A percentile compares a stretch with the other conserved stretches of the same genome.
Evolutionary conservation across 1,140 invertebrate species (phyloP).

Genomic region (Solen grandis): DNA sequence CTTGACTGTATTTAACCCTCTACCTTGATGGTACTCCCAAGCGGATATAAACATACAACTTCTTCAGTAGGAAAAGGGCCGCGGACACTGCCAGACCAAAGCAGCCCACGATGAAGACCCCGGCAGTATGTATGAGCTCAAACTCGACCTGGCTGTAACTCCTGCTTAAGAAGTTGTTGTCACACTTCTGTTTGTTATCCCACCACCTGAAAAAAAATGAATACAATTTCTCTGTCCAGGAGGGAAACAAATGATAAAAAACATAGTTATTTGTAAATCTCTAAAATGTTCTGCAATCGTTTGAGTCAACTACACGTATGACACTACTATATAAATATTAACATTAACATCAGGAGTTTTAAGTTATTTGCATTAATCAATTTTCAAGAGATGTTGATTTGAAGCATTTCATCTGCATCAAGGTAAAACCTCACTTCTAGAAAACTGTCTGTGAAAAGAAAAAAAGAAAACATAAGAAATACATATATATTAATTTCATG

Average conservation of each 20-base stretch:
- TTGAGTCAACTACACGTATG: background rate
- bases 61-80: constrained; percentile 73
- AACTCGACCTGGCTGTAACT: constrained; percentile 66
- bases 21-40: constrained; percentile 14
- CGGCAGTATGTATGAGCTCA: constrained; percentile 68
- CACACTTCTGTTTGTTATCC: constrained; percentile 72
- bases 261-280: background rate
- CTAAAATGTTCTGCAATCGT: background rate
- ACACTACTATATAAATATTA: too few species aligned
- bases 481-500: too few species aligned
- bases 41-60: constrained; percentile 65
- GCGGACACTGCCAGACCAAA: constrained; percentile 68
- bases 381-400: too few species aligned
- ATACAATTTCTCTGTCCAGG: background rate
- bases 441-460: too few species aligned
- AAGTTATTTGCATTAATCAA: too few species aligned
- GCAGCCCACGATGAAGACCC: constrained; percentile 72
- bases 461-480: too few species aligned
- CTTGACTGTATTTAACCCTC: too few species aligned
- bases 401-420: too few species aligned
- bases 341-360: too few species aligned
- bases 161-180: constrained; percentile 53
- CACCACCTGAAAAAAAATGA: constrained; percentile 68
- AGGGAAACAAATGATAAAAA: too few species aligned
- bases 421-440: too few species aligned